These are phyloP conservation scores for Pyrochroa serraticornis DNA, from an alignment of 2,888 invertebrate genomes.

Conservation along the genomic window DNA sequence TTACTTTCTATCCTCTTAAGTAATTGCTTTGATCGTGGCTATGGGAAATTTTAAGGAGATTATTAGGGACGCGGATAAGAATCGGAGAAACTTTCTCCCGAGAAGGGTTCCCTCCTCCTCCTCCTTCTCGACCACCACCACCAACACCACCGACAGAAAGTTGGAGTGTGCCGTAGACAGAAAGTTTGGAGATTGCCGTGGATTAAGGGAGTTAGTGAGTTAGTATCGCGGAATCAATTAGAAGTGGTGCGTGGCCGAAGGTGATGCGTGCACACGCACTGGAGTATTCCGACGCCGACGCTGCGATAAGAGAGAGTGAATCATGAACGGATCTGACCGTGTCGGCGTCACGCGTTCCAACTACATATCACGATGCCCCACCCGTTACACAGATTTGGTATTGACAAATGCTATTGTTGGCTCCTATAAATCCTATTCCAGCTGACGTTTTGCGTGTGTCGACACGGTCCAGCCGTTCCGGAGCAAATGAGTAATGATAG, in stretches of 20 bases:
- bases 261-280: conserved; percentile 35
- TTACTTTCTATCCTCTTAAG: conserved; percentile 5
- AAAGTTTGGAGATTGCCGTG: conserved; percentile 37
- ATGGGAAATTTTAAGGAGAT: conserved; percentile 22
- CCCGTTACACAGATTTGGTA: conserved; percentile 51
- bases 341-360: conserved; percentile 46
- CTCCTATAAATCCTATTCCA: conserved; percentile 51
- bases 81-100: conserved; percentile 14
- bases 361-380: conserved; percentile 48
- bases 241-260: conserved; percentile 34
- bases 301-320: conserved; percentile 40
- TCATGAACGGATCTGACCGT: conserved; percentile 40
- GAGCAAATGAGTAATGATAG: conserved; percentile 53
- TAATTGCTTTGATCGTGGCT: conserved; percentile 19
- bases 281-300: conserved; percentile 25
- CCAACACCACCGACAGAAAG: neutral
- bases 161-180: conserved; percentile 33
- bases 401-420: conserved; percentile 56
- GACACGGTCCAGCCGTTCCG: conserved; percentile 54
- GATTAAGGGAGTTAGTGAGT: conserved; percentile 33
- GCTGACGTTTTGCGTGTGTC: conserved; percentile 54
- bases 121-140: conserved; percentile 10
- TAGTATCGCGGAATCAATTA: conserved; percentile 43
- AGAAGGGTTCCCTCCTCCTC: conserved; percentile 1
- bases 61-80: conserved; percentile 10